These are phyloP conservation scores for Petrocephalus microphthalmus DNA, from an alignment of 2,113 vertebrate species.

Conservation along the genomic window DNA sequence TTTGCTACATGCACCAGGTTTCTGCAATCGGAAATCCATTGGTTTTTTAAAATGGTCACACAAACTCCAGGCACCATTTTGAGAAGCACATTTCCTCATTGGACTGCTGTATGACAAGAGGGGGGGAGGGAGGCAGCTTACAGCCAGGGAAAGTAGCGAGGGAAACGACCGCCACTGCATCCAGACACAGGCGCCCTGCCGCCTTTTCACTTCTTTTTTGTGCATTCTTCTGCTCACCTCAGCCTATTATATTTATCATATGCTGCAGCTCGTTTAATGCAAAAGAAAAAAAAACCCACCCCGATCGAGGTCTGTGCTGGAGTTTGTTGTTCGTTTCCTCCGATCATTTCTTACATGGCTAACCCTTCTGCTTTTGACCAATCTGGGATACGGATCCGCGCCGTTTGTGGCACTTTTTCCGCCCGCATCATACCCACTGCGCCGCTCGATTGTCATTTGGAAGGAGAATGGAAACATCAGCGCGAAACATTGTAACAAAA, in stretches of 20 bases:
- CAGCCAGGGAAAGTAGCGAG: neutral
- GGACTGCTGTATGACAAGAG: conserved; percentile 3
- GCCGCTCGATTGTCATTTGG: neutral
- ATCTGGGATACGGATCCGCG: neutral
- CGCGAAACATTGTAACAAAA: neutral
- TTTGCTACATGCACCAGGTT: neutral
- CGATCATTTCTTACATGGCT: neutral
- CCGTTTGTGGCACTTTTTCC: neutral
- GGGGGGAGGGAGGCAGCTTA: conserved; percentile 9
- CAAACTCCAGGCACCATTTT: conserved; percentile 33
- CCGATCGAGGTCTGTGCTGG: neutral
- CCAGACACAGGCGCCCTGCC: neutral
- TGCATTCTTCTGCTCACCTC: neutral
- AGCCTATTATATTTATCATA: neutral
- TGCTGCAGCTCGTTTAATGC: neutral
- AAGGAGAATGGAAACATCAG: neutral
- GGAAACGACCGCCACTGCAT: neutral
- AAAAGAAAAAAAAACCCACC: neutral
- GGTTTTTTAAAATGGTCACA: conserved; percentile 33
- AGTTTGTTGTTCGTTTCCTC: neutral
- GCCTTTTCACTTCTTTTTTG: neutral
- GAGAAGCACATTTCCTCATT: conserved; percentile 26
- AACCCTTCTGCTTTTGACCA: neutral
- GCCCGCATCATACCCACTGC: neutral
- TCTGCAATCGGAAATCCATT: conserved; percentile 18